Conservation (phyloP, 2,797 vertebrate species). For the Sphenopsis melanotis region DNA sequence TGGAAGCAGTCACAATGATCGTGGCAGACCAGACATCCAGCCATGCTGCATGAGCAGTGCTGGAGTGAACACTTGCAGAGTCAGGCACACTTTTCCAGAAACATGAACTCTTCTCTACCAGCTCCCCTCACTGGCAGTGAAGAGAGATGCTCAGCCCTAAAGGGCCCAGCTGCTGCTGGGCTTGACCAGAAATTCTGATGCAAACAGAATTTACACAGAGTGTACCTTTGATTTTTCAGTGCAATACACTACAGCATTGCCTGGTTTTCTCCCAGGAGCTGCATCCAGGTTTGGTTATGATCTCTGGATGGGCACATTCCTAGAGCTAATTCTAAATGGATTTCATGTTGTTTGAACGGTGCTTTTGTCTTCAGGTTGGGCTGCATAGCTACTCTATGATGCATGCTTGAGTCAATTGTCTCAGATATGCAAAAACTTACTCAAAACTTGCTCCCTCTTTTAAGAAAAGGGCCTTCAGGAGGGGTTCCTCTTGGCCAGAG, state of each 20-base stretch:
- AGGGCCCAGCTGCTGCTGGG: neutral
- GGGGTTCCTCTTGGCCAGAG: neutral
- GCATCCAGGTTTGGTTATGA: neutral
- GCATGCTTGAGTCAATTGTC: neutral
- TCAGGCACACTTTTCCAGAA: neutral
- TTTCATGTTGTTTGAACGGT: neutral
- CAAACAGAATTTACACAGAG: neutral
- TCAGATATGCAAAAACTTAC: neutral
- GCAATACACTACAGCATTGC: neutral
- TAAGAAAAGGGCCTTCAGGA: neutral
- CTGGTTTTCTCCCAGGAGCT: neutral
- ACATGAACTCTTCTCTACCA: neutral
- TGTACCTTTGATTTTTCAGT: neutral
- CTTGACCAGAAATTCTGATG: neutral
- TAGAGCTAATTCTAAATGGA: neutral
- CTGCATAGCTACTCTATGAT: neutral
- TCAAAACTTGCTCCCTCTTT: neutral
- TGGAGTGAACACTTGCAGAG: rapidly evolving
- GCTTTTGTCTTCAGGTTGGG: neutral
- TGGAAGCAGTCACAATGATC: neutral
- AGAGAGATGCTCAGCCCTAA: neutral
- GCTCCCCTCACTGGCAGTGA: neutral
- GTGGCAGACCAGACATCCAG: neutral
- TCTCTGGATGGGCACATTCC: neutral
- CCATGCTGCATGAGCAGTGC: neutral